Percentiles rank a stretch among this genome's conserved stretches.
Evolutionary conservation across 2,113 vertebrate species (phyloP).

Genomic region (Poecilia latipinna): DNA sequence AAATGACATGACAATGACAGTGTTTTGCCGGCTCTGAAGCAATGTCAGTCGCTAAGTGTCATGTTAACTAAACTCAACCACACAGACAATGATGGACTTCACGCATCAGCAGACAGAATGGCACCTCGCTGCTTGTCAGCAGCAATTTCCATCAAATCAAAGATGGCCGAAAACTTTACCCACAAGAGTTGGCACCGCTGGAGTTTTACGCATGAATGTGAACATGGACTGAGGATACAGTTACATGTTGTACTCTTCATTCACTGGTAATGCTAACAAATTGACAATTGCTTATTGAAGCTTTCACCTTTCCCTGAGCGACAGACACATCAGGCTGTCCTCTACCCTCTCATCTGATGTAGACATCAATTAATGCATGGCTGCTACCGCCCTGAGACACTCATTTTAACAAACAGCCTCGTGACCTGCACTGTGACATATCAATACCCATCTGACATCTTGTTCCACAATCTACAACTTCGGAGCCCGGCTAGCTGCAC

Average conservation of each 20-base stretch:
- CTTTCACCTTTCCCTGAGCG: slow-evolving; percentile 21
- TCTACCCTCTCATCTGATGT: slow-evolving; percentile 40
- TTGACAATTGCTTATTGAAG: slow-evolving; percentile 10
- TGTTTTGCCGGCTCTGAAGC: slow-evolving; percentile 65
- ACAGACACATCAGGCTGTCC: slow-evolving; percentile 17
- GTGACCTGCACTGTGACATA: slow-evolving; percentile 73
- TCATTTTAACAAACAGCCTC: slow-evolving; percentile 73
- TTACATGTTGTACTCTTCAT: neutral
- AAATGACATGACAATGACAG: slow-evolving; percentile 73
- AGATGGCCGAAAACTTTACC: slow-evolving; percentile 62
- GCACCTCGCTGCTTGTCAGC: slow-evolving; percentile 77
- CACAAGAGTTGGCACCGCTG: slow-evolving; percentile 42
- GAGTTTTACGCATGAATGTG: slow-evolving; percentile 46
- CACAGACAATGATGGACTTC: slow-evolving; percentile 76
- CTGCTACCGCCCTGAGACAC: slow-evolving; percentile 60
- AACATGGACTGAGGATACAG: slow-evolving; percentile 33
- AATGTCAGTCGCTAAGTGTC: slow-evolving; percentile 73
- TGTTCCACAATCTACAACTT: slow-evolving; percentile 54
- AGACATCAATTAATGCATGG: slow-evolving; percentile 70
- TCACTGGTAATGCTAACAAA: slow-evolving; percentile 9
- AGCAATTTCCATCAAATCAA: slow-evolving; percentile 75
- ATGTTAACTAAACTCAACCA: slow-evolving; percentile 74
- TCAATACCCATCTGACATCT: slow-evolving; percentile 81
- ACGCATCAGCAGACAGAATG: slow-evolving; percentile 73
- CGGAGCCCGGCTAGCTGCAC: slow-evolving; percentile 71